Conservation (phyloP, 2,113 vertebrate genomes). For the Acinonyx jubatus region DNA sequence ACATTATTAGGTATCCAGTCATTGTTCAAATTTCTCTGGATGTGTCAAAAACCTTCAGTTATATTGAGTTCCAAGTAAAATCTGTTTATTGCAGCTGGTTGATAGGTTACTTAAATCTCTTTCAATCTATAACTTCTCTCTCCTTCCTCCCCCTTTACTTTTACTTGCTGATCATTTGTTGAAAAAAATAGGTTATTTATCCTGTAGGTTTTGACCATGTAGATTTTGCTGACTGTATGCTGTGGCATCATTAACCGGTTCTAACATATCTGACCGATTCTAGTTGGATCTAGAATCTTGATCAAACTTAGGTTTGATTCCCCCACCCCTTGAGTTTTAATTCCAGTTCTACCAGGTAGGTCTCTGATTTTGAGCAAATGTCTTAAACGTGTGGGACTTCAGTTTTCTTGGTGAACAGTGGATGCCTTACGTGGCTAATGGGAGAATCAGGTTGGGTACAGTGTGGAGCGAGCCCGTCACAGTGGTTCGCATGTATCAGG, state of each 20-base stretch:
- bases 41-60: background rate
- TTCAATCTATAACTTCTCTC: background rate
- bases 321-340: background rate
- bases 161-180: slow-evolving; percentile 3
- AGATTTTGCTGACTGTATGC: background rate
- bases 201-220: background rate
- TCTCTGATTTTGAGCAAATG: background rate
- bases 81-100: background rate
- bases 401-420: background rate
- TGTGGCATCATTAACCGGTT: background rate
- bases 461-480: too few relatives aligned
- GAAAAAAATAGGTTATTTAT: background rate
- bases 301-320: background rate
- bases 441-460: background rate
- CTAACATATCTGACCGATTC: too few relatives aligned
- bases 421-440: background rate
- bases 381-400: background rate
- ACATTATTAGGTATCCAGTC: background rate
- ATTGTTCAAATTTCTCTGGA: background rate
- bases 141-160: background rate
- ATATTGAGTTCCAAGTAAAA: background rate
- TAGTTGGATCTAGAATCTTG: background rate
- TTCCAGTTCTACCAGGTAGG: background rate
- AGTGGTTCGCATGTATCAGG: background rate
- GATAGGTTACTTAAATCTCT: background rate